These are phyloP conservation scores for Chaetodon auriga DNA, from an alignment of 2,113 vertebrate species.

Conservation along the genomic window DNA sequence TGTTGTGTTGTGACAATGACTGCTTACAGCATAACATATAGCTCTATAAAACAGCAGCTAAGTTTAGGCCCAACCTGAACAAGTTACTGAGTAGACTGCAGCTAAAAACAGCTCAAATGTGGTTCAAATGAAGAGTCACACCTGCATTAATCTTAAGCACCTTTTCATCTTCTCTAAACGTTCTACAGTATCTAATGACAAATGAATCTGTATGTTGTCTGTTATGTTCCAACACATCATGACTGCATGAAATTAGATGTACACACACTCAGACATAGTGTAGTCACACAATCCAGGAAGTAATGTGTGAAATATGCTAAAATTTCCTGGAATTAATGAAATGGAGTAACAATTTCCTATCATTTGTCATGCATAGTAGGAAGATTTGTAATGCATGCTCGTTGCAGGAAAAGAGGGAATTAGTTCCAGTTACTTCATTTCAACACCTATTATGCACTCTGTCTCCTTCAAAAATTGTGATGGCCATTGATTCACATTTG, in stretches of 20 bases:
- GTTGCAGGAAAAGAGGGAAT: slow-evolving; percentile 14
- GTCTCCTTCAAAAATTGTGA: background rate
- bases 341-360: background rate
- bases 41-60: background rate
- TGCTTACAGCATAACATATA: too few species aligned
- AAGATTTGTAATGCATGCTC: slow-evolving; percentile 1
- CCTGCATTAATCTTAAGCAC: background rate
- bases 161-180: background rate
- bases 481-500: background rate
- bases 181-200: background rate
- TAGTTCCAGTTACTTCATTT: slow-evolving; percentile 32
- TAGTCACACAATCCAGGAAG: background rate
- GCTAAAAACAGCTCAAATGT: background rate
- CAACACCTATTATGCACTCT: background rate
- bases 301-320: background rate
- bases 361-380: background rate
- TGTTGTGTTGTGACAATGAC: too few species aligned
- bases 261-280: background rate
- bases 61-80: background rate
- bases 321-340: slow-evolving; percentile 2
- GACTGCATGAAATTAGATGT: background rate
- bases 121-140: background rate
- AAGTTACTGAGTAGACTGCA: background rate
- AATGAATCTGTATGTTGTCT: background rate
- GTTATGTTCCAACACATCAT: background rate